Evolutionary conservation across 2,797 vertebrate species (phyloP), one percentile per base, ranked within the genome.

Genomic region (Zalophus californianus): DNA sequence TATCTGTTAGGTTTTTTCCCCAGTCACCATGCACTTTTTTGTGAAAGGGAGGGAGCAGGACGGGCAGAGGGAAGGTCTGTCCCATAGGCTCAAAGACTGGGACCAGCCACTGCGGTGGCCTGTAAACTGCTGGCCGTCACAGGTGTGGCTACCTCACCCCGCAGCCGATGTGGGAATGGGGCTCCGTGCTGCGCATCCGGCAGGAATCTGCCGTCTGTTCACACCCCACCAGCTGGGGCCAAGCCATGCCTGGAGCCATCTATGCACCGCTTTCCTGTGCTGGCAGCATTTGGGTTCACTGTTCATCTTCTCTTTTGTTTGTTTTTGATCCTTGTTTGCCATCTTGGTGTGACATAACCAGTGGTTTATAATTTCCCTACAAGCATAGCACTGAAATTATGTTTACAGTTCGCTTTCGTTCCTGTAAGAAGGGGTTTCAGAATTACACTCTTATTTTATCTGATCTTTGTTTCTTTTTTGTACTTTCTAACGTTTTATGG

Each of bases 161-260:
- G 32, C 14, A n/a, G 62, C 62, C 7, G 3, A 14, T 15, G 3
- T n/a, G 62, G 32, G 32, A n/a, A 8, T 1, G 32, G 62, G 4
- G 18, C 66, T 21, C 4, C 18, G 3, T 11, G n/a, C 66, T 35
- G 18, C 4, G 4, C 3, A 9, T 5, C n/a, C 4, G 8, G n/a
- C n/a, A 21, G 9, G 66, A 1, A 1, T 68, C 66, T 35, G 66
- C 66, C 4, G 4, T 35, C n/a, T 11, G 18, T 35, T 11, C n/a
- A 11, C 66, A 68, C n/a, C n/a, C n/a, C n/a, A 20, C n/a, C 18
- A 10, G 66, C 18, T 10, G 66, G 18, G 18, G 66, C 66, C 18
- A 11, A 0, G 9, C 66, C n/a, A 11, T 18, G 9, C 66, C 66
- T 68, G 66, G 66, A 21, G 66, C 66, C 8, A 0, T 35, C n/a